Conservation (phyloP, 2,113 vertebrate genomes). For the Alosa alosa region DNA sequence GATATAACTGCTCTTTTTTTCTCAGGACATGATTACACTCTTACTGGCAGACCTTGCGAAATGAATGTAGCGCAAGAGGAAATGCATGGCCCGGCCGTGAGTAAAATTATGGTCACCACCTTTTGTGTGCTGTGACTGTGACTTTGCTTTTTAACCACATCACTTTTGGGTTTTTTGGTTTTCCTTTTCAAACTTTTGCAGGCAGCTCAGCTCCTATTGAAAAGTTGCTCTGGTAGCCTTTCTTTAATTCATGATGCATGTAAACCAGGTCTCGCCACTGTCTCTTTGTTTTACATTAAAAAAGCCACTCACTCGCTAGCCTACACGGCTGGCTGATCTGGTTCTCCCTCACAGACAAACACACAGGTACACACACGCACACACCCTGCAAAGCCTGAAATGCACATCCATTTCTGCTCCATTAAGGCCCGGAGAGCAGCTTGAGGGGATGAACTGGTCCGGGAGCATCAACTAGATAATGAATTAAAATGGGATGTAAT, state of each 20-base stretch:
- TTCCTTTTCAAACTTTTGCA: neutral
- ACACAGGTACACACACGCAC: neutral
- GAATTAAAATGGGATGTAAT: conserved; percentile 21
- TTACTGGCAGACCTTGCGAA: conserved; percentile 2
- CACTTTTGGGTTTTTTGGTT: neutral
- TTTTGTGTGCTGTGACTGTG: neutral
- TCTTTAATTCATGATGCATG: neutral
- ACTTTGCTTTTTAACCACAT: neutral
- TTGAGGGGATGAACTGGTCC: conserved; percentile 22
- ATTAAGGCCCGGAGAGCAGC: neutral
- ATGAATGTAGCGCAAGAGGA: neutral
- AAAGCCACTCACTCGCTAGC: neutral
- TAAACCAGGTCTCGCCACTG: neutral
- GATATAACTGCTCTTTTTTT: neutral
- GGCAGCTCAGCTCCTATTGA: too few relatives aligned
- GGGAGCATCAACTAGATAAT: conserved; percentile 27
- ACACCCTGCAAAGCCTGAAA: neutral
- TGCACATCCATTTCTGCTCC: conserved; percentile 15
- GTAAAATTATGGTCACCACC: neutral
- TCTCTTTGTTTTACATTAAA: conserved; percentile 8
- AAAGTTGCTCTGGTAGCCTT: neutral
- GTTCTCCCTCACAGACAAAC: neutral
- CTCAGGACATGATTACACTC: neutral
- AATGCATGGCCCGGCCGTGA: neutral
- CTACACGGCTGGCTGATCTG: neutral